These are phyloP conservation scores for Rhinella marina DNA, from an alignment of 2,797 vertebrate species.

Conservation along the genomic window DNA sequence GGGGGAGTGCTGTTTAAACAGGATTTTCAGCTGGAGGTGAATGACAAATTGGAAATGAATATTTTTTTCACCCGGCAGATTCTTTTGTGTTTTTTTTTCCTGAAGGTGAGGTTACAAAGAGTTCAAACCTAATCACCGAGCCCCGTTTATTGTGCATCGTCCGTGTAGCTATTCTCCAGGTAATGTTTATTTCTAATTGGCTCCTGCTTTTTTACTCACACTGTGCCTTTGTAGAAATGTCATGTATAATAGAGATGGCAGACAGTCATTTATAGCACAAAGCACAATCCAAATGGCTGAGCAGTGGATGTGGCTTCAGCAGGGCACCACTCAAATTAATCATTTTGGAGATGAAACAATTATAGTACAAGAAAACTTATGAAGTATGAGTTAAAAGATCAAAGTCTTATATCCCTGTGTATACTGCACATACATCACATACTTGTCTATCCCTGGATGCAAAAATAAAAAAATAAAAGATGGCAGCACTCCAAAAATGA, in stretches of 20 bases:
- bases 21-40: constrained; percentile 59
- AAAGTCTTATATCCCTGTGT: neutral
- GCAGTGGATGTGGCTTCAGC: neutral
- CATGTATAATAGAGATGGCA: constrained; percentile 35
- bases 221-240: constrained; percentile 32
- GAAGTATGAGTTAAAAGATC: neutral
- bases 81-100: constrained; percentile 52
- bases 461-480: too few relatives aligned
- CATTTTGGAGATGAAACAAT: neutral
- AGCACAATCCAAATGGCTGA: neutral
- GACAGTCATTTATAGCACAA: constrained; percentile 28
- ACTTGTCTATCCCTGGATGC: too few relatives aligned
- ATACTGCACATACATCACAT: too few relatives aligned
- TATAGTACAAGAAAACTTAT: neutral
- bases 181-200: constrained; percentile 61
- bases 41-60: constrained; percentile 55
- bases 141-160: constrained; percentile 47
- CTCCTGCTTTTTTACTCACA: constrained; percentile 25
- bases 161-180: constrained; percentile 43
- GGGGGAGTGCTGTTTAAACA: constrained; percentile 53
- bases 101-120: constrained; percentile 54
- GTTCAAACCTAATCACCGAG: constrained; percentile 57
- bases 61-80: constrained; percentile 43
- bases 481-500: too few relatives aligned
- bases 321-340: constrained; percentile 11